Evolutionary conservation across 2,113 vertebrate genomes (phyloP).

Genomic region (Syrrhaptes paradoxus): DNA sequence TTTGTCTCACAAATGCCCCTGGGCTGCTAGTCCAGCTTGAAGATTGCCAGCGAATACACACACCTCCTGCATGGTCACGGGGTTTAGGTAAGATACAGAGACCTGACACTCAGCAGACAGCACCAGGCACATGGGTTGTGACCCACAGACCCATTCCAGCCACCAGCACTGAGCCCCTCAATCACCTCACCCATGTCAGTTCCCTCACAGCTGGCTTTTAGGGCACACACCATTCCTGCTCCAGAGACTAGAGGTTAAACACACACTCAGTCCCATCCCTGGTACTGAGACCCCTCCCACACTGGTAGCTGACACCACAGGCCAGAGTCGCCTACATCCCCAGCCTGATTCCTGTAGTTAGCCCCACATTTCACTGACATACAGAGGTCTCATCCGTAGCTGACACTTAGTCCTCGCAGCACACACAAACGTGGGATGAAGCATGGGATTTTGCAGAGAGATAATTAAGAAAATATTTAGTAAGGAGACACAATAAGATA

Average conservation of each 20-base stretch:
- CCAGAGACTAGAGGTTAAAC: not conserved
- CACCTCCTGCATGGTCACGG: not conserved
- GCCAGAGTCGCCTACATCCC: not conserved
- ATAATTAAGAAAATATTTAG: not conserved
- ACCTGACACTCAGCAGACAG: not conserved
- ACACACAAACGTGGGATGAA: not conserved
- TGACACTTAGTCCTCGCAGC: not conserved
- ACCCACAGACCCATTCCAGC: not conserved
- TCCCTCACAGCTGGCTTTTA: not conserved
- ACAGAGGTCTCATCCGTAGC: not conserved
- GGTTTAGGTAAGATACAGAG: not conserved
- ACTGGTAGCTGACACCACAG: not conserved
- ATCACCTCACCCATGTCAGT: fast-evolving
- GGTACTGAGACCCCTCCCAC: not conserved
- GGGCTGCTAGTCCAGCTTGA: not conserved
- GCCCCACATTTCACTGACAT: not conserved
- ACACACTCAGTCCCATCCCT: not conserved
- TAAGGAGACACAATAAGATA: not conserved
- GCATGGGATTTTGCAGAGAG: not conserved
- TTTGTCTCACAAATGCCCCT: not conserved
- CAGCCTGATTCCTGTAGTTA: not conserved
- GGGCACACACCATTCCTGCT: not conserved
- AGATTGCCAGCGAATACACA: not conserved
- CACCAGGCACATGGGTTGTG: not conserved
- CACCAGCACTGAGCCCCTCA: not conserved